phyloP scores from a whole-genome alignment of 2,113 vertebrate species.

The Prunella fulvescens region DNA sequence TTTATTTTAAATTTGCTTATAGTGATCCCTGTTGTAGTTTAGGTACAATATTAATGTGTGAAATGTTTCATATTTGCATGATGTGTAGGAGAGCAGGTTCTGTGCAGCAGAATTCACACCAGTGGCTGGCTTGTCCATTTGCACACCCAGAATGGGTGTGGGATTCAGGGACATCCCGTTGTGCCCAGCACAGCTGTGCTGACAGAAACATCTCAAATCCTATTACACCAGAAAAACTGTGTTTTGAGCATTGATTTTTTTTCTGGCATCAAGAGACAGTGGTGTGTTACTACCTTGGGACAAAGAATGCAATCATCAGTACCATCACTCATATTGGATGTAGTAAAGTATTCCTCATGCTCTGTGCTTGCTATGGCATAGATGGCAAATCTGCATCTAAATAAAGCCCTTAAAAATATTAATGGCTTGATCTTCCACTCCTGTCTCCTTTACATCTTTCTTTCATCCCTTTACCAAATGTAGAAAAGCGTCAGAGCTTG shows the following conservation, averaged over 20 bases:
- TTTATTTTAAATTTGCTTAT: not conserved
- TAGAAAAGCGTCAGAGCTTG: not conserved
- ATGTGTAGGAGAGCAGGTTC: not conserved
- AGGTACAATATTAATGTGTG: not conserved
- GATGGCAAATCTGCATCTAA: not conserved
- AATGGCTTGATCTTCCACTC: not conserved
- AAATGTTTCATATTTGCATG: not conserved
- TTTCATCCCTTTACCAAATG: not conserved
- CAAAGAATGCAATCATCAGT: not conserved
- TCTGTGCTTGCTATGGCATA: not conserved
- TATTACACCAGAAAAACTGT: fast-evolving
- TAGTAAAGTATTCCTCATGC: not conserved
- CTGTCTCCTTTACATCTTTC: not conserved
- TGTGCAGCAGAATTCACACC: not conserved
- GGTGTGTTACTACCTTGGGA: not conserved
- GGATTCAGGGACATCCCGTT: not conserved
- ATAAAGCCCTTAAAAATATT: not conserved
- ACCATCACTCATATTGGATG: not conserved
- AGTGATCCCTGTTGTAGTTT: not conserved
- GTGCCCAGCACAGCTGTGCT: not conserved
- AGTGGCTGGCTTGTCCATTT: not conserved
- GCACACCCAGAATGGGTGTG: not conserved
- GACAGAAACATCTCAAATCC: not conserved
- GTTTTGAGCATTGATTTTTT: not conserved
- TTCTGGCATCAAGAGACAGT: not conserved